Percentiles rank a stretch among this genome's conserved stretches.
Conservation (phyloP, 2,113 vertebrate species). For the Notarius lentiginosus region DNA sequence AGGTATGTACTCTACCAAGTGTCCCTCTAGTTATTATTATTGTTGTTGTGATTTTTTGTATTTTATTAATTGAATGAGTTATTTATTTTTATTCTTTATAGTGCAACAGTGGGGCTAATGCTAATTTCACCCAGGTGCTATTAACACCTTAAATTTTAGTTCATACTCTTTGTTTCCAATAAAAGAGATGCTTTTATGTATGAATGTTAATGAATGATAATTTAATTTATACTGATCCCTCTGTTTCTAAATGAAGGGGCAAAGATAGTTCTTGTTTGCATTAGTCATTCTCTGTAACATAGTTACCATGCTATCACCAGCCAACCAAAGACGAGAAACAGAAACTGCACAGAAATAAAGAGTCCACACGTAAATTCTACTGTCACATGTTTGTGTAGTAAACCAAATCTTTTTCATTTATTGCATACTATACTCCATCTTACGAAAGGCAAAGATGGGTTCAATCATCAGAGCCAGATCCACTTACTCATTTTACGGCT, state of each 20-base stretch:
- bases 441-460: neutral
- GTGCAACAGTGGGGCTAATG: neutral
- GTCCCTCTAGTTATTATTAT: too few relatives aligned
- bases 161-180: neutral
- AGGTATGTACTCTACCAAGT: too few relatives aligned
- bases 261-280: neutral
- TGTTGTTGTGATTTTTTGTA: too few relatives aligned
- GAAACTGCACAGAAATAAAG: neutral
- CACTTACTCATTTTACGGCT: neutral
- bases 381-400: neutral
- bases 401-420: neutral
- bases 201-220: neutral
- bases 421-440: neutral
- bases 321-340: too few relatives aligned
- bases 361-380: neutral
- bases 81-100: neutral
- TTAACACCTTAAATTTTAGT: neutral
- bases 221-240: neutral
- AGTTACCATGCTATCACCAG: neutral
- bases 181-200: neutral
- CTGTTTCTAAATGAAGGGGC: neutral
- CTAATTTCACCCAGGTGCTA: neutral
- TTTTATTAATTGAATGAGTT: neutral
- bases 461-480: neutral
- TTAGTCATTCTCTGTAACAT: neutral